phyloP scores from a whole-genome alignment of 2,888 invertebrate genomes.

The Hyppa rectilinea region DNA sequence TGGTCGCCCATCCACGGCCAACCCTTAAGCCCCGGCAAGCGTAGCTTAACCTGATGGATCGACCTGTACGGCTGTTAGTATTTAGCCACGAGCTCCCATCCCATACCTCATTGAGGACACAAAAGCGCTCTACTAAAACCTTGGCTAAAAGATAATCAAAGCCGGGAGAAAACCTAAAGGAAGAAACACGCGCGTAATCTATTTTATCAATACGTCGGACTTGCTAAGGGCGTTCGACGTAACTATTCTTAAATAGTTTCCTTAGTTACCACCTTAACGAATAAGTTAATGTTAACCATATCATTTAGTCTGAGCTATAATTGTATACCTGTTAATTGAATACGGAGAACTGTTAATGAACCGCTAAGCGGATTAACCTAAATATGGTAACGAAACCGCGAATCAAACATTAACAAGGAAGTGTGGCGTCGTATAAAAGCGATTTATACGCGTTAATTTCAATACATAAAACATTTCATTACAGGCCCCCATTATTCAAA shows the following conservation, averaged over 20 bases:
- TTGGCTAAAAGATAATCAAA: no score
- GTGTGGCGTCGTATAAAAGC: constrained; percentile 79
- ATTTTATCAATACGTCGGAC: neutral
- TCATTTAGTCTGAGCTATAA: constrained; percentile 5
- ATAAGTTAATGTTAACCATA: neutral
- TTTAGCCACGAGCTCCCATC: no score
- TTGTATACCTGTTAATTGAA: constrained; percentile 22
- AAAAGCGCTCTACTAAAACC: neutral
- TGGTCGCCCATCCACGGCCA: no score
- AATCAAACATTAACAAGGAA: constrained; percentile 75
- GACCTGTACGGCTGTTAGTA: no score
- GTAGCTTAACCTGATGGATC: no score
- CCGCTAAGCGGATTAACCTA: constrained; percentile 60
- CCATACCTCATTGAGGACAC: neutral
- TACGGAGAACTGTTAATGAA: constrained; percentile 14
- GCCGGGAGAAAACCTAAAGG: neutral
- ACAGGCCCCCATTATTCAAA: constrained; percentile 88
- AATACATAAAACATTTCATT: constrained; percentile 90
- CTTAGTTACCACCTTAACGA: neutral
- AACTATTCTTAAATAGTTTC: neutral
- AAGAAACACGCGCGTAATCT: no score
- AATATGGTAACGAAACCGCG: constrained; percentile 65
- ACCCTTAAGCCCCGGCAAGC: no score
- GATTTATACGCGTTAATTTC: constrained; percentile 87
- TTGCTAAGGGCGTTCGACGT: neutral